Percentiles rank a stretch among this genome's conserved stretches.
Evolutionary conservation across 2,888 invertebrate genomes (phyloP).

Genomic region (Ellobium chinense): DNA sequence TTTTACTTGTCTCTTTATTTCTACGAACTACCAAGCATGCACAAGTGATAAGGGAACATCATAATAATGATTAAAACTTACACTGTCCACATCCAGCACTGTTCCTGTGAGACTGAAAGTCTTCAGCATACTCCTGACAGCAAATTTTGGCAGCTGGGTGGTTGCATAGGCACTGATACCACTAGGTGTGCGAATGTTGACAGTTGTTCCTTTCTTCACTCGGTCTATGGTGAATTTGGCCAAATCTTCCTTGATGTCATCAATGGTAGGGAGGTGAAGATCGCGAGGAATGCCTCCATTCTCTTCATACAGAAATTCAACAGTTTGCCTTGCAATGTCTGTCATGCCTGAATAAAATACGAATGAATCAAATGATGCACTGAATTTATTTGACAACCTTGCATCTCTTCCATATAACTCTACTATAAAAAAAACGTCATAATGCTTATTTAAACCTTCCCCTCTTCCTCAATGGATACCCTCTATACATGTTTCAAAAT

Average conservation of each 20-base stretch:
- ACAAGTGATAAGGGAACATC: no score
- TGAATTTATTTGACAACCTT: no score
- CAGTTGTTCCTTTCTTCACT: constrained; percentile 77
- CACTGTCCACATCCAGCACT: constrained; percentile 78
- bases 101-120: constrained; percentile 78
- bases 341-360: constrained; percentile 73
- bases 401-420: no score
- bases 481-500: no score
- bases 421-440: no score
- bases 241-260: constrained; percentile 78
- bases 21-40: no score
- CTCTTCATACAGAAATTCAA: constrained; percentile 79
- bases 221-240: constrained; percentile 78
- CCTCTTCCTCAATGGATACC: no score
- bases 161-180: constrained; percentile 61
- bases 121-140: constrained; percentile 77
- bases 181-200: constrained; percentile 71
- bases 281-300: constrained; percentile 79
- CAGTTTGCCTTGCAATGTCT: constrained; percentile 79
- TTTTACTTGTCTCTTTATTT: no score
- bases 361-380: no score
- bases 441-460: no score
- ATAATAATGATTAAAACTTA: constrained; percentile 51
- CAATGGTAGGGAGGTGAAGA: constrained; percentile 78
- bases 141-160: constrained; percentile 75